phyloP scores from a whole-genome alignment of 2,113 vertebrate species.

The Phrynosoma blainvillii region DNA sequence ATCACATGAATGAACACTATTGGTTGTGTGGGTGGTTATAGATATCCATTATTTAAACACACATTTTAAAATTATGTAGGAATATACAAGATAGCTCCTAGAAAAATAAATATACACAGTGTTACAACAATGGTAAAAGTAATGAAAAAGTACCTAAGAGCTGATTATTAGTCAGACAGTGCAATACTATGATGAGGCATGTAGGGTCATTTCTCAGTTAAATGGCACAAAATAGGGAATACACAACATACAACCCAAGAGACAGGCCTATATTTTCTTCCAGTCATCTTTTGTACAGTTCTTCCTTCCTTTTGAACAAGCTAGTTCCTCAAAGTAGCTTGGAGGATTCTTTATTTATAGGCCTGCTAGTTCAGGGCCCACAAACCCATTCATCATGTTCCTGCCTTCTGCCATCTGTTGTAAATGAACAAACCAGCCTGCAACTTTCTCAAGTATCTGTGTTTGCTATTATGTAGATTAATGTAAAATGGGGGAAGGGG shows the following conservation, averaged over 20 bases:
- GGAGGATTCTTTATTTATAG: conserved; percentile 79
- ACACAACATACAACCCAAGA: conserved; percentile 64
- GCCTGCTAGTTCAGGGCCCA: conserved; percentile 73
- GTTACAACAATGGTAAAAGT: conserved; percentile 36
- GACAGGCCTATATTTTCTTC: conserved; percentile 59
- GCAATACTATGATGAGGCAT: conserved; percentile 63
- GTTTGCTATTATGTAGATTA: conserved; percentile 81
- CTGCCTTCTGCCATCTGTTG: conserved; percentile 76
- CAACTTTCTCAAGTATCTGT: conserved; percentile 76
- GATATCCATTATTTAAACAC: conserved; percentile 53
- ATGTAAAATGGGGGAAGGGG: conserved; percentile 72
- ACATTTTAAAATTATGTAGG: conserved; percentile 52
- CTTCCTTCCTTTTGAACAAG: conserved; percentile 71
- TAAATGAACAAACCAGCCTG: conserved; percentile 76
- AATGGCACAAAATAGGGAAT: conserved; percentile 69
- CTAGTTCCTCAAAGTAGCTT: conserved; percentile 70
- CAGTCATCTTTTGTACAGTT: conserved; percentile 53
- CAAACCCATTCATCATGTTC: conserved; percentile 74
- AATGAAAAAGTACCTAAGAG: conserved; percentile 63
- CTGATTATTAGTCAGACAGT: conserved; percentile 57
- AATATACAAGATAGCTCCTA: conserved; percentile 50
- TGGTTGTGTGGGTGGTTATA: conserved; percentile 37
- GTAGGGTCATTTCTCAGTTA: conserved; percentile 68
- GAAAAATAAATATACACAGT: conserved; percentile 57
- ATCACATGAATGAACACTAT: conserved; percentile 37